Conservation (phyloP, 2,888 invertebrate genomes). For the Eristalis arbustorum region DNA sequence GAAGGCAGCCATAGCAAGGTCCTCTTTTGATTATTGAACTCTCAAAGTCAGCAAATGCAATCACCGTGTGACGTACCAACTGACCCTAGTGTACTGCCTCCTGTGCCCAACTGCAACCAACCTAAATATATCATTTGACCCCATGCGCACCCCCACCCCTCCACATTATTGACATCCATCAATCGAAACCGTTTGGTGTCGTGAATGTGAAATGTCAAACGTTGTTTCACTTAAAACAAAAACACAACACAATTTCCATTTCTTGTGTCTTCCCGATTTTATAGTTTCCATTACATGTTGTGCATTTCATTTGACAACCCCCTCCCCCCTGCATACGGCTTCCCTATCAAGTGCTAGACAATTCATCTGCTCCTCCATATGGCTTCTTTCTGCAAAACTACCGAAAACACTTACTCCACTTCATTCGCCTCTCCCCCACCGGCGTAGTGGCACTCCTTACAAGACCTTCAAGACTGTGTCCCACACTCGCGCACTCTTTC, state of each 20-base stretch:
- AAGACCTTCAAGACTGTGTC: background rate
- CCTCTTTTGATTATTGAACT: too few relatives aligned
- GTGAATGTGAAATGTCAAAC: conserved; percentile 60
- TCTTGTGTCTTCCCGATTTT: conserved; percentile 7
- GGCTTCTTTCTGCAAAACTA: conserved; percentile 67
- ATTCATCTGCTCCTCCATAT: conserved; percentile 61
- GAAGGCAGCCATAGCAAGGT: too few relatives aligned
- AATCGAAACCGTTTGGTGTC: conserved; percentile 3
- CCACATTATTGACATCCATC: background rate
- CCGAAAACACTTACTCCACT: conserved; percentile 45
- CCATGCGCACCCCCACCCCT: background rate
- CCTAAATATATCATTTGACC: background rate
- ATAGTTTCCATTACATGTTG: conserved; percentile 35
- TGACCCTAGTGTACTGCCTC: background rate
- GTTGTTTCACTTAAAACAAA: conserved; percentile 35
- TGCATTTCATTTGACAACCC: conserved; percentile 34
- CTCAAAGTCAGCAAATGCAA: too few relatives aligned
- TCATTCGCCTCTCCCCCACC: background rate
- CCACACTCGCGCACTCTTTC: conserved; percentile 21
- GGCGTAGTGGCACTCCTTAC: background rate
- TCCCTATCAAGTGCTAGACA: conserved; percentile 24
- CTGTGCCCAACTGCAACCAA: background rate
- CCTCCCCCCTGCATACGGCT: conserved; percentile 25
- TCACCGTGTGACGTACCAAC: too few relatives aligned
- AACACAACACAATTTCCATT: conserved; percentile 13